phyloP scores from a whole-genome alignment of 1,140 invertebrate species.

The Drosophila nigrodunni region DNA sequence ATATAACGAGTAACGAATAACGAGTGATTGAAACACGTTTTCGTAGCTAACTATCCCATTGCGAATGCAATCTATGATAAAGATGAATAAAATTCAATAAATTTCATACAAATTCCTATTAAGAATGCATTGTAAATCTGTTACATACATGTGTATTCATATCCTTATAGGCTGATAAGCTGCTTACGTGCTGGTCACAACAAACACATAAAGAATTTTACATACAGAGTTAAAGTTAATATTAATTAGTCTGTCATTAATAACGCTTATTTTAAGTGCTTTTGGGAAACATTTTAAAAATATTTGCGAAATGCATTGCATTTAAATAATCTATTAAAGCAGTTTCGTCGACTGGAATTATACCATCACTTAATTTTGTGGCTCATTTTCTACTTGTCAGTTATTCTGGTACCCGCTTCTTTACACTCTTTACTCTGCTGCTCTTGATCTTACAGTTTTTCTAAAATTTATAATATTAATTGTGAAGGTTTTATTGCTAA shows the following conservation, averaged over 20 bases:
- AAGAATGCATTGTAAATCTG: slow-evolving; percentile 54
- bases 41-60: slow-evolving; percentile 26
- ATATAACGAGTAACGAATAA: not conserved
- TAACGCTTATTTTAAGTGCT: slow-evolving; percentile 11
- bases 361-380: not conserved
- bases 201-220: slow-evolving; percentile 16
- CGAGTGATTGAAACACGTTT: slow-evolving; percentile 35
- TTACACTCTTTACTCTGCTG: no score
- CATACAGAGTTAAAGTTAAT: slow-evolving; percentile 11
- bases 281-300: not conserved
- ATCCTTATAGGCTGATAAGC: slow-evolving; percentile 62
- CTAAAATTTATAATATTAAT: no score
- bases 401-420: no score
- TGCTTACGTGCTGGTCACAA: slow-evolving; percentile 47
- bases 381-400: not conserved
- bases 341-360: not conserved
- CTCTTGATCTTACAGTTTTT: no score
- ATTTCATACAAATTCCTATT: slow-evolving; percentile 67
- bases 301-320: not conserved
- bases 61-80: slow-evolving; percentile 49
- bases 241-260: slow-evolving; percentile 23
- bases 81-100: slow-evolving; percentile 61
- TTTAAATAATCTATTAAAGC: not conserved
- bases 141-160: slow-evolving; percentile 35
- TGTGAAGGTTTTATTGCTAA: no score